Evolutionary conservation across 1,140 invertebrate species (phyloP), one percentile per base, ranked within the genome.

Genomic region (Aleiodes sp.): DNA sequence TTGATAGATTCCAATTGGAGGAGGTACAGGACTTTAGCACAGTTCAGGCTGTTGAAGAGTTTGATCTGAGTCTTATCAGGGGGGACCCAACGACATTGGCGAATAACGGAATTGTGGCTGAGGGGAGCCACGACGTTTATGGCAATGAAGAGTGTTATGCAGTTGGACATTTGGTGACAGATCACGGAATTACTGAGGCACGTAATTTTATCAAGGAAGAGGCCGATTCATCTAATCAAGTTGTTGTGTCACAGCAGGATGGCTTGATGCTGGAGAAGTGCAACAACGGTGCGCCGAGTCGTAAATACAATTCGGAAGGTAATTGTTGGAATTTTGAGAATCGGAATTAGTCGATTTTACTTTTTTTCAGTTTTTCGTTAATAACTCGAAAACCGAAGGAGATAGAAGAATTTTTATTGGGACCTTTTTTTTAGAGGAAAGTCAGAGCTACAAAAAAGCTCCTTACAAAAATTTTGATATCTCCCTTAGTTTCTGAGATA

Each of bases 51-150:
- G 68, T 78, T 0, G 80, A 84, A 1, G 84, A 84, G 56, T 86
- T 86, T 26, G 84, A 86, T 35, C 72, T 86, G 2, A 84, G 80
- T 60, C 71, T 84, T 4, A 85, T 86, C n/a, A 77, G 84, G 26
- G 82, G 84, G 0, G 82, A 86, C 41, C 83, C 84, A 0, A 81
- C 80, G 24, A 77, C 76, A 4, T 35, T 86, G 56, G 2, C 63
- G 1, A 64, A 59, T 35, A n/a, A n/a, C n/a, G n/a, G n/a, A n/a
- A n/a, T n/a, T n/a, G n/a, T n/a, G n/a, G n/a, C n/a, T n/a, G 60
- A 76, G 1, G 75, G 78, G 2, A 46, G 74, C 0, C 77, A 78
- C 21, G 76, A 84, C 31, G 70, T 73, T 4, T 75, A 74, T 9
- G 71, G 68, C 8, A 76, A 73, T 19, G 70, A 73, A 8, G 67